Evolutionary conservation across 1,140 invertebrate species (phyloP), one percentile per base, ranked within the genome.

Genomic region (Drosophila burlai): DNA sequence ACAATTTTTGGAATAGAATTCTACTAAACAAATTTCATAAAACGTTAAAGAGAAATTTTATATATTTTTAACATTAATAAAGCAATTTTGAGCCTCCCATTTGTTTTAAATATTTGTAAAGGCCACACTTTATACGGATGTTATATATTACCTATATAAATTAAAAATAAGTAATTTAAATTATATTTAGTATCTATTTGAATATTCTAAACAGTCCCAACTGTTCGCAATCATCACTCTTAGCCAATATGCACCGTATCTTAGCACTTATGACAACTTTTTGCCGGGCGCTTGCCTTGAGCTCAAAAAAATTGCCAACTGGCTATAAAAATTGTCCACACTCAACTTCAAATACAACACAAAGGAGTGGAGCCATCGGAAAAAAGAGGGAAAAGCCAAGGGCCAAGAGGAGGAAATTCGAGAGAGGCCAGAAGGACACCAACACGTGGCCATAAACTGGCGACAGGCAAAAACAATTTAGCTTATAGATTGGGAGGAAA

Each of bases 361-460:
- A 73, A 42, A 55, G 26, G 38, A 43, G n/a, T 24, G 21, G 60
- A 58, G 26, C 36, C 36, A 38, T 11, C 21, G 21, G 18, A 36
- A 40, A 45, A 50, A 52, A 29, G 36, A 40, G 34, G 31, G 21
- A 36, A 16, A 58, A 29, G 29, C 13, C n/a, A 11, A 31, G 18
- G 29, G 18, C 18, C 5, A 24, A 24, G 34, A 26, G 42, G 40
- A 31, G 40, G 21, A 46, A 50, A 45, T n/a, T 13, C 15, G 21
- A 45, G 36, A 55, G 42, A 57, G 74, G 78, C 85, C 85, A 75
- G 81, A 90, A 89, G 85, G 85, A 90, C 85, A 87, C 63, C 68
- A 78, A 82, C 80, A 89, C 84, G 84, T 89, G 83, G 80, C 76
- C 72, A 83, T 84, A 89, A 90, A 89, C 78, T 90, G 81, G 65